phyloP scores from a whole-genome alignment of 1,140 invertebrate species.

The Tetranychus cinnabarinus region DNA sequence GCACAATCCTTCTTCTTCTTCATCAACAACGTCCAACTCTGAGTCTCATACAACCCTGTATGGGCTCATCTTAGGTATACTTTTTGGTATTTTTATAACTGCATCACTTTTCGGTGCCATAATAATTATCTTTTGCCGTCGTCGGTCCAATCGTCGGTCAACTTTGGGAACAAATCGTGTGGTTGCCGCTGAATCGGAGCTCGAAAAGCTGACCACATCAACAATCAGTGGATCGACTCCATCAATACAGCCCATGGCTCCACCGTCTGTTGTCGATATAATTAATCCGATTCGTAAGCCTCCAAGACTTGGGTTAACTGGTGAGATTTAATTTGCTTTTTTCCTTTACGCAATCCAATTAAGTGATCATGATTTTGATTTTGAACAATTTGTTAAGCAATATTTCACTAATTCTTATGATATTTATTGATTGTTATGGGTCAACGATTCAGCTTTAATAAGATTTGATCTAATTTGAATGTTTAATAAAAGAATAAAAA shows the following conservation, averaged over 20 bases:
- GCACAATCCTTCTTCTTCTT: neutral
- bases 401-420: neutral
- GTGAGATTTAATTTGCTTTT: neutral
- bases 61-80: constrained; percentile 7
- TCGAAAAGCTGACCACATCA: constrained; percentile 5
- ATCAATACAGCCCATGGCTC: neutral
- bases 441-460: no score
- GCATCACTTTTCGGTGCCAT: constrained; percentile 5
- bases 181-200: neutral
- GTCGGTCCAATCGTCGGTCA: neutral
- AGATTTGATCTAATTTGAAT: no score
- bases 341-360: neutral
- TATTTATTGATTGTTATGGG: no score
- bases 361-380: neutral
- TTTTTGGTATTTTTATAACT: constrained; percentile 9
- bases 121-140: constrained; percentile 4
- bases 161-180: neutral
- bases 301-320: neutral
- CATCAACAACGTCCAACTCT: neutral
- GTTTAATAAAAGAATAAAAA: no score
- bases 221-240: constrained; percentile 1
- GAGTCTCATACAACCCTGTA: neutral
- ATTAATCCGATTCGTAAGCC: constrained; percentile 10
- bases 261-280: neutral
- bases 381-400: neutral